Percentiles rank a stretch among this genome's conserved stretches.
Evolutionary conservation across 2,888 invertebrate genomes (phyloP).

Genomic region (Torymus tubicola): DNA sequence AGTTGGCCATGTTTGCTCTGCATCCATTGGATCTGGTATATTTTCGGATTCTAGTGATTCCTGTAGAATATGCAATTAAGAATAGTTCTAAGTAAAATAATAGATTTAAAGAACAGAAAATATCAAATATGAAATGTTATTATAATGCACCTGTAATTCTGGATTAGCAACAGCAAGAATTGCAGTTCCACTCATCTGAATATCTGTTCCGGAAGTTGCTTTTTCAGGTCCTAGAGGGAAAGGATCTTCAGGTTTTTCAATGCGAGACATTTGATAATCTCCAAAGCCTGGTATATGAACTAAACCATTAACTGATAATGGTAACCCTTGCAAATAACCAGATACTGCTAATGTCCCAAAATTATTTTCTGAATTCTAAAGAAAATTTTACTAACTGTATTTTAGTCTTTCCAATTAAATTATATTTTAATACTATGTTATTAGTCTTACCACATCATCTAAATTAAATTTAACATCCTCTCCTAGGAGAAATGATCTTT

Average conservation of each 20-base stretch:
- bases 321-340: conserved; percentile 91
- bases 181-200: conserved; percentile 77
- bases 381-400: background rate
- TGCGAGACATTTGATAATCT: conserved; percentile 92
- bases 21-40: conserved; percentile 92
- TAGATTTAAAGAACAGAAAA: background rate
- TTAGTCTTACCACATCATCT: conserved; percentile 72
- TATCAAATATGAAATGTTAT: background rate
- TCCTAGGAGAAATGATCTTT: conserved; percentile 89
- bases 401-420: background rate
- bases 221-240: conserved; percentile 78
- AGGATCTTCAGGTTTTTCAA: conserved; percentile 85
- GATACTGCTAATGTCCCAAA: conserved; percentile 86
- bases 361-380: conserved; percentile 68
- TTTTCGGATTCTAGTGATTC: conserved; percentile 88
- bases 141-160: conserved; percentile 78
- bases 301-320: conserved; percentile 90
- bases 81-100: background rate
- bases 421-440: conserved; percentile 16
- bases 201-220: conserved; percentile 68
- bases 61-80: conserved; percentile 65
- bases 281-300: conserved; percentile 95
- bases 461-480: conserved; percentile 86
- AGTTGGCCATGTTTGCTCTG: conserved; percentile 98
- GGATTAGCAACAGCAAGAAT: conserved; percentile 82